Conservation (phyloP, 2,113 vertebrate species). For the Ceratotherium simum region DNA sequence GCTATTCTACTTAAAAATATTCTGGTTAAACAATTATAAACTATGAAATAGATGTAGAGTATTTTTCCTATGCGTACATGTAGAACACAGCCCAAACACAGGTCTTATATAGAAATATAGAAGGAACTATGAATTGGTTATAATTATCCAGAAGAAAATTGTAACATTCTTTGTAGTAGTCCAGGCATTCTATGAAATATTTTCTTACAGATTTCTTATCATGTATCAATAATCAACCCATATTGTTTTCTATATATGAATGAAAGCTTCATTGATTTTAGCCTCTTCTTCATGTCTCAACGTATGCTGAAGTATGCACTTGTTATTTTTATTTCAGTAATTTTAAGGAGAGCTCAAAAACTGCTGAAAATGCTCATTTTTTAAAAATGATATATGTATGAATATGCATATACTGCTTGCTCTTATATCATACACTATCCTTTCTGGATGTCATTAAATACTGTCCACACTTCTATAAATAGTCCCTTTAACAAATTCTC, state of each 20-base stretch:
- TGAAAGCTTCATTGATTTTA: not conserved
- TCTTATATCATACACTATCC: not conserved
- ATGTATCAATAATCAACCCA: not conserved
- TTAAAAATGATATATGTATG: not conserved
- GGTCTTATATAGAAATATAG: not conserved
- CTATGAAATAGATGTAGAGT: not conserved
- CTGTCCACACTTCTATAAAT: not conserved
- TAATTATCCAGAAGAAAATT: constrained; percentile 30
- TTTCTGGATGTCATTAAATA: not conserved
- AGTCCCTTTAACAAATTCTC: not conserved
- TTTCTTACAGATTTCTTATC: constrained; percentile 1
- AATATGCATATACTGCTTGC: not conserved
- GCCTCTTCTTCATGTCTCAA: not conserved
- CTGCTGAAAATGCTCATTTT: not conserved
- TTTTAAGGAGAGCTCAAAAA: not conserved
- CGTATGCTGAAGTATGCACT: not conserved
- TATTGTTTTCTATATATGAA: not conserved
- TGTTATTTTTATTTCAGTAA: not conserved
- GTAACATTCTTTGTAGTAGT: not conserved
- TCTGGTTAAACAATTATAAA: constrained; percentile 8
- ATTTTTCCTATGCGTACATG: not conserved
- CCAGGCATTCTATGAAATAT: not conserved
- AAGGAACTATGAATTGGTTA: not conserved
- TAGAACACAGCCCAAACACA: not conserved
- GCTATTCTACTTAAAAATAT: not conserved